Percentiles rank a stretch among this genome's conserved stretches.
Conservation (phyloP, 2,797 vertebrate genomes). For the Fistularia commersonii region DNA sequence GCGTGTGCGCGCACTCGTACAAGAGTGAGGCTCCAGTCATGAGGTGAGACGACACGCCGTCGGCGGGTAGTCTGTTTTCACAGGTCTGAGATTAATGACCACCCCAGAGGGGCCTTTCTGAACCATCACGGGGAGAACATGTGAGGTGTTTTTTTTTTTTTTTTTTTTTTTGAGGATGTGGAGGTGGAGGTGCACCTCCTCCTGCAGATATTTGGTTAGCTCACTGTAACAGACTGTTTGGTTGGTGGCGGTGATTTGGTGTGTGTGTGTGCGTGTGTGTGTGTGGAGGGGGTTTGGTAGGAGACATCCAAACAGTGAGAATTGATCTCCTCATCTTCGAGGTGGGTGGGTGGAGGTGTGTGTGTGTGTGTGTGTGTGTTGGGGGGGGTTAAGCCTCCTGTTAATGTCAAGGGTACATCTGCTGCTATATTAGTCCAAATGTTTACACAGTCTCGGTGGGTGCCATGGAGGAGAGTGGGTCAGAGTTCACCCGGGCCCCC, state of each 20-base stretch:
- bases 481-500: constrained; percentile 55
- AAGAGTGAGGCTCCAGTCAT: constrained; percentile 9
- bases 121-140: constrained; percentile 33
- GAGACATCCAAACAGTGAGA: constrained; percentile 45
- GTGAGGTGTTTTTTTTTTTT: too few species aligned
- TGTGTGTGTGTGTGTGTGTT: too few species aligned
- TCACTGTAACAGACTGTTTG: too few species aligned
- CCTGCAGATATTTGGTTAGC: too few species aligned
- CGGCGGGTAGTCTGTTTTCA: constrained; percentile 29
- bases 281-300: constrained; percentile 21
- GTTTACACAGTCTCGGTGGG: constrained; percentile 72
- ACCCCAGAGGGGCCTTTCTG: constrained; percentile 20
- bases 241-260: constrained; percentile 42
- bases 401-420: constrained; percentile 78
- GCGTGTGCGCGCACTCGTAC: not conserved
- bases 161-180: too few species aligned
- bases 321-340: constrained; percentile 43
- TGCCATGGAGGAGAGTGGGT: constrained; percentile 57
- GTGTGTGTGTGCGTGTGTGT: constrained; percentile 34
- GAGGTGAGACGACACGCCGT: constrained; percentile 15
- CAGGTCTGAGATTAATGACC: constrained; percentile 28
- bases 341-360: constrained; percentile 14
- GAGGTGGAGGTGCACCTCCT: too few species aligned
- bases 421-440: constrained; percentile 78
- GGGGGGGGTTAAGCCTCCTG: constrained; percentile 15